Percentiles rank a stretch among this genome's conserved stretches.
Evolutionary conservation across 2,797 vertebrate species (phyloP).

Genomic region (Pelodytes ibericus): DNA sequence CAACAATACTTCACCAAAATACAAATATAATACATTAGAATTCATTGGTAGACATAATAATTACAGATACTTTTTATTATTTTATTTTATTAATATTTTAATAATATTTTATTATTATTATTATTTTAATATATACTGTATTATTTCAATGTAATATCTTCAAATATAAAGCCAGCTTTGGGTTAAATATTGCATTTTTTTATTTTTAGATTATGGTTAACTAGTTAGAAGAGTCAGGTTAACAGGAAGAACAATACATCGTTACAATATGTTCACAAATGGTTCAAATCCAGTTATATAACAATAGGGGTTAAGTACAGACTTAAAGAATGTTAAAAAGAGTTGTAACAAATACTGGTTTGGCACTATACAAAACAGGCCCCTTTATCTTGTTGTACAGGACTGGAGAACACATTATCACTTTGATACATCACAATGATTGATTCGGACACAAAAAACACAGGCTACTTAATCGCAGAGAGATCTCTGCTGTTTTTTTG

Average conservation of each 20-base stretch:
- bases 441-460: conserved; percentile 35
- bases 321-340: conserved; percentile 41
- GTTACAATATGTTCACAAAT: conserved; percentile 20
- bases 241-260: conserved; percentile 4
- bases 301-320: conserved; percentile 26
- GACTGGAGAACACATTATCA: conserved; percentile 28
- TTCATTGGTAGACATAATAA: too few relatives aligned
- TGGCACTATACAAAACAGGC: conserved; percentile 30
- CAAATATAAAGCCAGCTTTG: neutral
- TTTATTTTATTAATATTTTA: too few relatives aligned
- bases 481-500: conserved; percentile 44
- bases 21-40: too few relatives aligned
- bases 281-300: conserved; percentile 26
- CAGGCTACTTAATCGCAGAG: conserved; percentile 37
- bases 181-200: neutral
- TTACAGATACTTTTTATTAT: too few relatives aligned
- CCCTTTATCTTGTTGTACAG: conserved; percentile 43
- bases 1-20: too few relatives aligned
- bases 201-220: conserved; percentile 2
- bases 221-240: conserved; percentile 6
- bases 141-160: neutral
- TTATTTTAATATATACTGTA: neutral
- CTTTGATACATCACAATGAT: conserved; percentile 42
- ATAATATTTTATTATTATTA: too few relatives aligned
- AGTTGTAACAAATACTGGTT: conserved; percentile 40